Conservation (phyloP, 2,797 vertebrate genomes). For the Lepilemur ruficaudatus region DNA sequence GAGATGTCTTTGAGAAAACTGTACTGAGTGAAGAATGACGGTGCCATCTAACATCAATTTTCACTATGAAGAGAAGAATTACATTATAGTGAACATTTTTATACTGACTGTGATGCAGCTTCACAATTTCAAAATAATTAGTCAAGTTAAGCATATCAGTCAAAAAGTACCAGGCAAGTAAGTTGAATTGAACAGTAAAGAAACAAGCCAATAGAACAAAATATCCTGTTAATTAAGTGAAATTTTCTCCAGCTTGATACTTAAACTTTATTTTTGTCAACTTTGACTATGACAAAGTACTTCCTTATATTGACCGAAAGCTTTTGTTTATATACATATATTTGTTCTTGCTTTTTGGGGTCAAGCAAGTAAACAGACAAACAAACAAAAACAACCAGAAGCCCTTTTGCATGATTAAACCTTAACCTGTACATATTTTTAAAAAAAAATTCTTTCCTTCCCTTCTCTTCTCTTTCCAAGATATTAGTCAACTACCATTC, state of each 20-base stretch:
- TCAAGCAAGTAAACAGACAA: not conserved
- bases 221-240: not conserved
- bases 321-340: not conserved
- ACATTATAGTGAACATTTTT: conserved; percentile 12
- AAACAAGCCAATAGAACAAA: not conserved
- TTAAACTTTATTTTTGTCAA: conserved; percentile 36
- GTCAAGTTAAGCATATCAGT: not conserved
- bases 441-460: not conserved
- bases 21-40: conserved; percentile 9
- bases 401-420: not conserved
- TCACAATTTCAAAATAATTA: conserved; percentile 30
- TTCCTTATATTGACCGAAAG: not conserved
- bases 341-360: not conserved
- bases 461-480: not conserved
- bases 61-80: not conserved
- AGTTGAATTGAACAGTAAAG: not conserved
- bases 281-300: not conserved
- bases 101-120: not conserved
- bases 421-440: not conserved
- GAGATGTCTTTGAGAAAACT: conserved; percentile 40
- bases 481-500: not conserved
- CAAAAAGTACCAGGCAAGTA: not conserved
- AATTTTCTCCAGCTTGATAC: conserved; percentile 1
- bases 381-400: not conserved
- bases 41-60: not conserved